Percentiles rank a stretch among this genome's conserved stretches.
phyloP scores from a whole-genome alignment of 1,140 invertebrate species.

The Aphaenogaster floridana region DNA sequence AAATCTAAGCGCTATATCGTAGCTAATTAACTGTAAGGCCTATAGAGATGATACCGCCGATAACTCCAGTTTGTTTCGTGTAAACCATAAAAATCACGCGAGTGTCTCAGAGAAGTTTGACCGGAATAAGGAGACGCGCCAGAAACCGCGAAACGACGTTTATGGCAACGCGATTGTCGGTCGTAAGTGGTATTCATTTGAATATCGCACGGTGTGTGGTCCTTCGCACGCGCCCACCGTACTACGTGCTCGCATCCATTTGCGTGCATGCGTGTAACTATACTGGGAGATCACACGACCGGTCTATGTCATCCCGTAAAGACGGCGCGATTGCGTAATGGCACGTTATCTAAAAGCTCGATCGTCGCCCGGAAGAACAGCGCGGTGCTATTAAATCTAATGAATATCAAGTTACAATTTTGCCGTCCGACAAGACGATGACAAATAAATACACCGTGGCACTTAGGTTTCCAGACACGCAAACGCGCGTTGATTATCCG shows the following conservation, averaged over 20 bases:
- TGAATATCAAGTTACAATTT: constrained; percentile 49
- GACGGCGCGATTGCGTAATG: constrained; percentile 32
- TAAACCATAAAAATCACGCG: constrained; percentile 50
- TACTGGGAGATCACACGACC: constrained; percentile 18
- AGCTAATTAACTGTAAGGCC: constrained; percentile 38
- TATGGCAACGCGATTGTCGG: constrained; percentile 71
- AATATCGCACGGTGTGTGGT: constrained; percentile 78
- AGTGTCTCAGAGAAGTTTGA: constrained; percentile 15
- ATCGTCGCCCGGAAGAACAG: constrained; percentile 17
- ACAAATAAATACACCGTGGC: constrained; percentile 40
- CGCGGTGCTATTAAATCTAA: constrained; percentile 34
- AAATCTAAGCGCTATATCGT: constrained; percentile 19
- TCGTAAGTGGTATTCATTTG: constrained; percentile 73
- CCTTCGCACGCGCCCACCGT: constrained; percentile 61
- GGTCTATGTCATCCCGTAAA: constrained; percentile 1
- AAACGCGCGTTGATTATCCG: background rate
- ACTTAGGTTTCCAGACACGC: background rate
- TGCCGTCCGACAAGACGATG: constrained; percentile 22
- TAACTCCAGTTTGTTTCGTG: constrained; percentile 23
- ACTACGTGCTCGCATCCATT: constrained; percentile 25
- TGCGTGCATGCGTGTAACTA: constrained; percentile 9
- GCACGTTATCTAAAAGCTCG: constrained; percentile 36
- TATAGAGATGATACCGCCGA: constrained; percentile 29
- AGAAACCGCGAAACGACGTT: constrained; percentile 71
- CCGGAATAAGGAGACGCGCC: constrained; percentile 67